Evolutionary conservation across 2,888 invertebrate species (phyloP).

Genomic region (Drosophila percnosoma): DNA sequence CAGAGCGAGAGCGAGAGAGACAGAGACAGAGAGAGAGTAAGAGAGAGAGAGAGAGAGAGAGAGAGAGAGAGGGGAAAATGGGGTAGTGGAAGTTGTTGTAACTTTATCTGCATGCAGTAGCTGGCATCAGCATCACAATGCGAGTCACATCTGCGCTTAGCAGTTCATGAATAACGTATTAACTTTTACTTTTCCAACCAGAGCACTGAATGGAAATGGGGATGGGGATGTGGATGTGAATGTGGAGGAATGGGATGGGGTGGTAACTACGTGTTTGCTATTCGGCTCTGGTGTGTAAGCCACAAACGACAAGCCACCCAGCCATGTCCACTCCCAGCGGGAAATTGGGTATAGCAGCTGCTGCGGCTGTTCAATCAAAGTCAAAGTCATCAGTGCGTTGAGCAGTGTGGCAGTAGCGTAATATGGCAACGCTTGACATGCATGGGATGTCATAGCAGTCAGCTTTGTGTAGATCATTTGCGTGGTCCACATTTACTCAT

Average conservation of each 20-base stretch:
- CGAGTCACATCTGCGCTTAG: conserved; percentile 81
- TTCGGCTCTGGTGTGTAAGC: conserved; percentile 6
- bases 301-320: background rate
- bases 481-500: background rate
- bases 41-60: background rate
- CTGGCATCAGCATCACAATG: conserved; percentile 62
- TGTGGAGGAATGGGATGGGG: background rate
- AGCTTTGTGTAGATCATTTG: conserved; percentile 16
- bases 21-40: background rate
- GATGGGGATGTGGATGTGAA: background rate
- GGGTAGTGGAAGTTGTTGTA: conserved; percentile 13
- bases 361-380: conserved; percentile 66
- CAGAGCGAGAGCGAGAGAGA: background rate
- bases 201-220: background rate
- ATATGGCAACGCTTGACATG: conserved; percentile 17
- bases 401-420: conserved; percentile 19
- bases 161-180: conserved; percentile 82
- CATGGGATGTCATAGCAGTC: conserved; percentile 11
- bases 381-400: conserved; percentile 28
- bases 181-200: conserved; percentile 70
- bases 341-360: conserved; percentile 13
- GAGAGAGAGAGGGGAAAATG: background rate
- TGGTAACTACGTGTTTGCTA: conserved; percentile 52
- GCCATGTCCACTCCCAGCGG: background rate
- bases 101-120: conserved; percentile 46